A percentile compares a stretch with the other conserved stretches of the same genome.
These are phyloP conservation scores for Diplolepis rosae DNA, from an alignment of 2,888 invertebrate genomes.

Conservation along the genomic window DNA sequence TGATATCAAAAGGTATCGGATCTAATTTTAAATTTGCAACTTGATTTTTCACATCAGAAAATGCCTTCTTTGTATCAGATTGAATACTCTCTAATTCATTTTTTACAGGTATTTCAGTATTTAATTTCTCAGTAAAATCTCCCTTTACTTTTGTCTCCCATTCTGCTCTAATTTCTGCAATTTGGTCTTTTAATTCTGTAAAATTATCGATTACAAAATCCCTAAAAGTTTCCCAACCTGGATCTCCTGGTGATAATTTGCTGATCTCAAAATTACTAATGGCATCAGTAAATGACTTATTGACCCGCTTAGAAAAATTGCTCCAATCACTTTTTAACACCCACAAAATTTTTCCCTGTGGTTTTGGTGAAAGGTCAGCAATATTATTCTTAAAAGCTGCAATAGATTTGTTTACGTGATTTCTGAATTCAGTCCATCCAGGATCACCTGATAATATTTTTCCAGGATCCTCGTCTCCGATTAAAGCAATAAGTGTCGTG, in stretches of 20 bases:
- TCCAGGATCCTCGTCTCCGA: background rate
- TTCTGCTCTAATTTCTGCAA: conserved; percentile 45
- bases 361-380: conserved; percentile 17
- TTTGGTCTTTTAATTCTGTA: conserved; percentile 47
- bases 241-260: background rate
- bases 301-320: conserved; percentile 43
- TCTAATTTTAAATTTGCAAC: conserved; percentile 29
- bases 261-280: conserved; percentile 38
- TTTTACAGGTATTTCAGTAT: background rate
- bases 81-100: conserved; percentile 3
- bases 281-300: conserved; percentile 38
- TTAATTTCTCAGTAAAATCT: background rate
- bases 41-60: conserved; percentile 33
- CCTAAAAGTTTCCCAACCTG: background rate
- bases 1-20: conserved; percentile 34
- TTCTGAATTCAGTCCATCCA: conserved; percentile 38
- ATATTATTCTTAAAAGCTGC: conserved; percentile 31
- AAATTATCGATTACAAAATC: conserved; percentile 48
- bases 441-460: background rate
- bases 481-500: background rate
- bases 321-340: conserved; percentile 42
- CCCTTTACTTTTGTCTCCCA: conserved; percentile 38
- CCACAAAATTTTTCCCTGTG: conserved; percentile 31
- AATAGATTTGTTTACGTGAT: conserved; percentile 38
- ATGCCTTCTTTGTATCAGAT: conserved; percentile 28